phyloP scores from a whole-genome alignment of 1,140 invertebrate species.

The Platorchestia sp. region DNA sequence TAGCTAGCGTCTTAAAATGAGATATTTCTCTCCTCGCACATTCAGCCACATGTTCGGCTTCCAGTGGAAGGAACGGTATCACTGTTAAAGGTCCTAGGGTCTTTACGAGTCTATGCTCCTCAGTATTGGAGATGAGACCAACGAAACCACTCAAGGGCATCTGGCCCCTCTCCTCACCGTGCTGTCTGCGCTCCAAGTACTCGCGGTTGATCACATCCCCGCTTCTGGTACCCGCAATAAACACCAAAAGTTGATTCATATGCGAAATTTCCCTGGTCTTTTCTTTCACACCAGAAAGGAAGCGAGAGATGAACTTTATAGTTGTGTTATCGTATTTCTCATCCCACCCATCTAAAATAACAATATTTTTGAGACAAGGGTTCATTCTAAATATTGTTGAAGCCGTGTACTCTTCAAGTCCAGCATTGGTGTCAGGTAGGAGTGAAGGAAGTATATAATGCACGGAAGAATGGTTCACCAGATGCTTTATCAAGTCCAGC shows the following conservation, averaged over 20 bases:
- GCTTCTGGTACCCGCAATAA: background rate
- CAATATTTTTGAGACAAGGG: conserved; percentile 8
- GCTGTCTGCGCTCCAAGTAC: background rate
- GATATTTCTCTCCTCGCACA: background rate
- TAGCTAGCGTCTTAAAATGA: background rate
- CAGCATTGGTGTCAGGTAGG: background rate
- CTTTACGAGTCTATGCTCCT: background rate
- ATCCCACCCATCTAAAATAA: conserved; percentile 38
- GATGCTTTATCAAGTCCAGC: background rate
- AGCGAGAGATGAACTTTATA: background rate
- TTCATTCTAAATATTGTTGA: background rate
- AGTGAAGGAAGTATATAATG: conserved; percentile 14
- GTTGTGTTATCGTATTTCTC: background rate
- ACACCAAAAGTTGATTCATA: background rate
- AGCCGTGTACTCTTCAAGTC: background rate
- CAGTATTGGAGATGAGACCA: background rate
- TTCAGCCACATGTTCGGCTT: background rate
- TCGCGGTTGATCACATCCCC: background rate
- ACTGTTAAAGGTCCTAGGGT: background rate
- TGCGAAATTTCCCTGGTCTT: background rate
- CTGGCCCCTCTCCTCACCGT: background rate
- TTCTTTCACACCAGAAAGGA: background rate
- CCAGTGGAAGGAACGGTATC: background rate
- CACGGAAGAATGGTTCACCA: background rate
- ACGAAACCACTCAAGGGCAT: background rate